Conservation (phyloP, 1,140 invertebrate genomes). For the Philopotamus ludificatus region DNA sequence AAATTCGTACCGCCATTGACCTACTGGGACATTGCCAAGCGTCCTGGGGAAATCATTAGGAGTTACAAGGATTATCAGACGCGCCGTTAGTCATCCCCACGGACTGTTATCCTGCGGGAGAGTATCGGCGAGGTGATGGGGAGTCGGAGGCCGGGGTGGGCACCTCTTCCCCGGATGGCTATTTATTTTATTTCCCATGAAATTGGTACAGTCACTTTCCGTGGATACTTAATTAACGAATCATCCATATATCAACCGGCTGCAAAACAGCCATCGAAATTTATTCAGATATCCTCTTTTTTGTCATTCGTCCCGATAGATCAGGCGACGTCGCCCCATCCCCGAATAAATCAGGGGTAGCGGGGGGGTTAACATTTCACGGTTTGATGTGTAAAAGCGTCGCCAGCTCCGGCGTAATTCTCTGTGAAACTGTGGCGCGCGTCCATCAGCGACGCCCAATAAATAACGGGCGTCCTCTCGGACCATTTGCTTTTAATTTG, state of each 20-base stretch:
- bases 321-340: neutral
- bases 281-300: conserved; percentile 28
- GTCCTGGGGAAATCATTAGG: conserved; percentile 28
- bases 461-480: conserved; percentile 20
- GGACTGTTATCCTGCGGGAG: conserved; percentile 25
- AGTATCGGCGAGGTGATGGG: conserved; percentile 12
- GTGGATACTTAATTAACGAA: too few species aligned
- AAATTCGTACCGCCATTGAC: neutral
- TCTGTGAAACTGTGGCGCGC: conserved; percentile 20
- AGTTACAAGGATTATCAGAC: conserved; percentile 27
- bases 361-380: conserved; percentile 10
- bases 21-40: neutral
- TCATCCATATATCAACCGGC: too few species aligned
- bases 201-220: conserved; percentile 23
- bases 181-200: conserved; percentile 40
- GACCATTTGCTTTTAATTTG: conserved; percentile 25
- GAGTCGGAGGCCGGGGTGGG: neutral
- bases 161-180: conserved; percentile 10
- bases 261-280: too few species aligned
- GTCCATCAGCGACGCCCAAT: neutral
- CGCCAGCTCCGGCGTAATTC: conserved; percentile 15
- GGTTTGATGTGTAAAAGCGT: conserved; percentile 26
- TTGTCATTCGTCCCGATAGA: neutral
- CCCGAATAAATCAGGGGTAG: neutral
- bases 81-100: conserved; percentile 21